Percentiles rank a stretch among this genome's conserved stretches.
phyloP scores from a whole-genome alignment of 2,888 invertebrate genomes.

The Pyrocoelia pectoralis region DNA sequence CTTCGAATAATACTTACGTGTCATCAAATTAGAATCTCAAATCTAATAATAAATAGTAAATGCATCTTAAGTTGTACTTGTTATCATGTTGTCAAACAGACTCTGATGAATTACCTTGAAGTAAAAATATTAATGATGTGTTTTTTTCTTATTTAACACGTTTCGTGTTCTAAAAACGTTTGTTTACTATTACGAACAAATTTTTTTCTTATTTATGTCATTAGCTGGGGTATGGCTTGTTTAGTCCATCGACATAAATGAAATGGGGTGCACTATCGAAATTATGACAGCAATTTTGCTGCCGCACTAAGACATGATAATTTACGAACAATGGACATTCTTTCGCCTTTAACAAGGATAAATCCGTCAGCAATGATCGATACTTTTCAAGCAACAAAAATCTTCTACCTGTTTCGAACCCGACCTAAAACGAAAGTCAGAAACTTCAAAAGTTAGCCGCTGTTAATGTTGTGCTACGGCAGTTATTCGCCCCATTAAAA shows the following conservation, averaged over 20 bases:
- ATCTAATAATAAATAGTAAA: slow-evolving; percentile 14
- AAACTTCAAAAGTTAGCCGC: slow-evolving; percentile 26
- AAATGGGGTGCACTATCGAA: too few species aligned
- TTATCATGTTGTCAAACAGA: slow-evolving; percentile 29
- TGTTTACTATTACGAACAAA: slow-evolving; percentile 4
- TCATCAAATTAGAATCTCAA: slow-evolving; percentile 7
- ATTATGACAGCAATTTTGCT: too few species aligned
- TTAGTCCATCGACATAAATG: background rate
- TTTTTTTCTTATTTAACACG: background rate
- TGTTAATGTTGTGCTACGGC: slow-evolving; percentile 26
- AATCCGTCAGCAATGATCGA: slow-evolving; percentile 17
- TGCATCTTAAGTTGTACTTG: slow-evolving; percentile 27
- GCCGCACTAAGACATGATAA: background rate
- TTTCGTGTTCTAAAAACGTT: slow-evolving; percentile 5
- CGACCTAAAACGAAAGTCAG: slow-evolving; percentile 20
- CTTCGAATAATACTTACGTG: background rate
- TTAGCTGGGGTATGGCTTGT: background rate
- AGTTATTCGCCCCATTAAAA: slow-evolving; percentile 34
- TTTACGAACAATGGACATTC: slow-evolving; percentile 3
- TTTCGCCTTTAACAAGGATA: slow-evolving; percentile 2
- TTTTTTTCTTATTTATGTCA: background rate
- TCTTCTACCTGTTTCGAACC: slow-evolving; percentile 16
- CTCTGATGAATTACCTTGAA: slow-evolving; percentile 27
- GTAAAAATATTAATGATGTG: slow-evolving; percentile 24
- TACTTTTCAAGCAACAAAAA: slow-evolving; percentile 11